These are phyloP conservation scores for Psophia crepitans DNA, from an alignment of 2,113 vertebrate genomes.

Conservation along the genomic window DNA sequence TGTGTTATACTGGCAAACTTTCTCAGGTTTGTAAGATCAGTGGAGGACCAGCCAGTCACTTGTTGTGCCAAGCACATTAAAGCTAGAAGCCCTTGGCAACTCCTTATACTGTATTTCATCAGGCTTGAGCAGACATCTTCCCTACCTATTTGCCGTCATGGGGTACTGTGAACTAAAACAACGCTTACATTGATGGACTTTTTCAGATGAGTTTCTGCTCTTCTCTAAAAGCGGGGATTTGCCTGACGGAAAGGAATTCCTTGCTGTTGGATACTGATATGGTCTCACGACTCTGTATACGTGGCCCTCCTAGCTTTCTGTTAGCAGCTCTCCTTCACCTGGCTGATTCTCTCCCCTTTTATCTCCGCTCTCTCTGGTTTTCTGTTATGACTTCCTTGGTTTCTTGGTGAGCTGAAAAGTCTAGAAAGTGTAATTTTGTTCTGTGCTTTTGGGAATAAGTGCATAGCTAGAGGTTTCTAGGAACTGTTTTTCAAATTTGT, in stretches of 20 bases:
- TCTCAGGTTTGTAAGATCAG: neutral
- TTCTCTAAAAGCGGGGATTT: neutral
- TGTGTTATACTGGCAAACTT: neutral
- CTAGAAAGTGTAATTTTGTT: neutral
- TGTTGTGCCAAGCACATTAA: neutral
- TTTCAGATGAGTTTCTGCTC: neutral
- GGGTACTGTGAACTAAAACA: neutral
- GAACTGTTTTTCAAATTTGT: neutral
- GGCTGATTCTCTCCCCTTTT: neutral
- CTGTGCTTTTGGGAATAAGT: neutral
- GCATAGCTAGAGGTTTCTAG: neutral
- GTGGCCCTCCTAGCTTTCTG: neutral
- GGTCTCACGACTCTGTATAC: neutral
- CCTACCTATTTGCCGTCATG: neutral
- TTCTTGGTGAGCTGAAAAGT: neutral
- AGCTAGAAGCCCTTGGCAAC: neutral
- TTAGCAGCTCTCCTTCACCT: neutral
- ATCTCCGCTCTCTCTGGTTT: neutral
- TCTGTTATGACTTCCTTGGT: neutral
- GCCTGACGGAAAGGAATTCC: constrained; percentile 23
- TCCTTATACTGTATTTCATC: neutral
- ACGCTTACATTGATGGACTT: neutral
- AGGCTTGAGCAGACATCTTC: neutral
- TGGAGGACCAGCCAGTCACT: neutral
- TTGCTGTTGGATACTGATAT: neutral